Evolutionary conservation across 2,113 vertebrate genomes (phyloP).

Genomic region (Ctenomys sociabilis): DNA sequence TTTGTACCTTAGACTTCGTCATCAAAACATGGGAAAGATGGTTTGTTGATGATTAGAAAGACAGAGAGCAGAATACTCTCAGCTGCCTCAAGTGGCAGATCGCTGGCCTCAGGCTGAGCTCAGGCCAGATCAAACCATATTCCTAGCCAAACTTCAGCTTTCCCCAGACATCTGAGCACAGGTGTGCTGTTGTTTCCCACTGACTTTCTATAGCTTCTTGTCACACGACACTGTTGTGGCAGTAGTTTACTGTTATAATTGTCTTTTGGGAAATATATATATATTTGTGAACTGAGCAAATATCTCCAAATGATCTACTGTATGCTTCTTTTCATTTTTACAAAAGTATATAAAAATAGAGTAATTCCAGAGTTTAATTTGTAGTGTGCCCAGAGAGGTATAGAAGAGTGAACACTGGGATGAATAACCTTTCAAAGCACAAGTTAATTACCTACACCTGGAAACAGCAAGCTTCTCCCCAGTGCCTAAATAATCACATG

Average conservation of each 20-base stretch:
- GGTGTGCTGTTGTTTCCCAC: background rate
- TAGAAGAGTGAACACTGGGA: background rate
- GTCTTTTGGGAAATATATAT: too few relatives aligned
- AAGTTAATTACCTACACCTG: constrained; percentile 55
- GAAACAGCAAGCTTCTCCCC: background rate
- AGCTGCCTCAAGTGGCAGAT: background rate
- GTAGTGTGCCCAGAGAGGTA: background rate
- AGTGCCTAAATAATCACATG: background rate
- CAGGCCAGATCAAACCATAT: background rate
- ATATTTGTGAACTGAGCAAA: background rate
- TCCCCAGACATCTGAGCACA: background rate
- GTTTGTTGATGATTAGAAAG: background rate
- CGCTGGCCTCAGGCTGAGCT: background rate
- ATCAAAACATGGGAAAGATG: background rate
- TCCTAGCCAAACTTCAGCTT: background rate
- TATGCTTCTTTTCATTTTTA: background rate
- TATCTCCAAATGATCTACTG: background rate
- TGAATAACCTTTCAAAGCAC: too few relatives aligned
- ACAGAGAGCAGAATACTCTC: background rate
- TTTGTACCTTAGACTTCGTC: background rate
- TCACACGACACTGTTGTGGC: background rate
- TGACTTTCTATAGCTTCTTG: background rate
- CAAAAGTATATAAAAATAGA: constrained; percentile 17
- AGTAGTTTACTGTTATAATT: background rate
- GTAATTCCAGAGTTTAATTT: constrained; percentile 44